Conservation (phyloP, 2,797 vertebrate genomes). For the Sebastes minor region DNA sequence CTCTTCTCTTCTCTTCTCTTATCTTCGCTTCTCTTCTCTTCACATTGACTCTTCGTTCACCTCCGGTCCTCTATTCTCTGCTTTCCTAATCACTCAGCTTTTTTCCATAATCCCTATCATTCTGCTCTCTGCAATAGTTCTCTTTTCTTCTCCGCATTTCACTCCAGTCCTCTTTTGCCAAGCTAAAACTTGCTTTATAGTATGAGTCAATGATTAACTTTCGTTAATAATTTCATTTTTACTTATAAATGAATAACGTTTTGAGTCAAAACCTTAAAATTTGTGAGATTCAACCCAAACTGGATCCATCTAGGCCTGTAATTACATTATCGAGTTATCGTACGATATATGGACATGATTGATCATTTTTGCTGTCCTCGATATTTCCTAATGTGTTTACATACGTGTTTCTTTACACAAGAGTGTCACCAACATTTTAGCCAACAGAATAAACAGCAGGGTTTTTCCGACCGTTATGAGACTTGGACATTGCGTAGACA, state of each 20-base stretch:
- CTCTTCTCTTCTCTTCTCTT: not conserved
- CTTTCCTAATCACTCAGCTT: slow-evolving; percentile 35
- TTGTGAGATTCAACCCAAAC: not conserved
- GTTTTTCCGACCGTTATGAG: not conserved
- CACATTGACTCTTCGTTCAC: slow-evolving; percentile 36
- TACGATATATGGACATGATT: not conserved
- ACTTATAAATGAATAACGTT: not conserved
- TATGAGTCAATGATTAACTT: not conserved
- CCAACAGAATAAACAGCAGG: not conserved
- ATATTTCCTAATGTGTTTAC: not conserved
- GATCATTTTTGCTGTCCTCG: not conserved
- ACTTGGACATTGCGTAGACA: not conserved
- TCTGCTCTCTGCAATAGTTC: not conserved
- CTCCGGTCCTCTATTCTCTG: slow-evolving; percentile 31
- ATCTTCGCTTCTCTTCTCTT: slow-evolving; percentile 16
- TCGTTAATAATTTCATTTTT: not conserved
- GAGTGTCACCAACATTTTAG: not conserved
- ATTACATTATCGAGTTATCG: not conserved
- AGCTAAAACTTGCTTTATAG: not conserved
- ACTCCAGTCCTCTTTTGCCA: not conserved
- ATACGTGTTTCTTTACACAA: not conserved
- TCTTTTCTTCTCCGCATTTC: not conserved
- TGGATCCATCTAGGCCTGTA: not conserved
- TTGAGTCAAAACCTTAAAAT: not conserved
- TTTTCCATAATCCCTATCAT: slow-evolving; percentile 25